A percentile compares a stretch with the other conserved stretches of the same genome.
These are phyloP conservation scores for Dendrocincla tyrannina DNA, from an alignment of 2,797 vertebrate genomes.

Conservation along the genomic window DNA sequence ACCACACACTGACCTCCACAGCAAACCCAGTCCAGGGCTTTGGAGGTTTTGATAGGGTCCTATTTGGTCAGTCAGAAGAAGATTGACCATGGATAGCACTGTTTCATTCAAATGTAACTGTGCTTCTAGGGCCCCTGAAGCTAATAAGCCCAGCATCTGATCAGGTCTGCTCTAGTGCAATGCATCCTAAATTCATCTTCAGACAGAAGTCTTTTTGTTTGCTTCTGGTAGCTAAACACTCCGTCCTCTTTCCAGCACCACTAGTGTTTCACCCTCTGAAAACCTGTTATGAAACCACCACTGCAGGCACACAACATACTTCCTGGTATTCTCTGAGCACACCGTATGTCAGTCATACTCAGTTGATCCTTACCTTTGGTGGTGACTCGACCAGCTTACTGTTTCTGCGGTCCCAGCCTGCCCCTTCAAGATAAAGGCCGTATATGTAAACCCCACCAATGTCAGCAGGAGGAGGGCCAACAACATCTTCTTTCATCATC, in stretches of 20 bases:
- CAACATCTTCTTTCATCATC: slow-evolving; percentile 86
- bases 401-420: slow-evolving; percentile 83
- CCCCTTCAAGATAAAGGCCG: slow-evolving; percentile 83
- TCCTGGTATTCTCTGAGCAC: not conserved
- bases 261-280: not conserved
- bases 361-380: slow-evolving; percentile 75
- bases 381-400: slow-evolving; percentile 76
- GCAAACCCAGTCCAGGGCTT: not conserved
- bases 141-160: not conserved
- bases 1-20: not conserved
- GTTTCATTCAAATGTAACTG: not conserved
- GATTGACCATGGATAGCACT: not conserved
- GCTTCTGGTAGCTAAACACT: not conserved
- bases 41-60: not conserved
- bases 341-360: not conserved
- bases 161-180: not conserved
- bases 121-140: not conserved
- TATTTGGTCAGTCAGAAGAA: not conserved
- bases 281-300: not conserved
- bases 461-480: slow-evolving; percentile 78
- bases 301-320: not conserved
- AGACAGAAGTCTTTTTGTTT: not conserved
- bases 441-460: slow-evolving; percentile 85
- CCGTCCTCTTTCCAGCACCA: not conserved
- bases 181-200: not conserved